phyloP scores from a whole-genome alignment of 1,140 invertebrate genomes.

The Macrostomum lignano region DNA sequence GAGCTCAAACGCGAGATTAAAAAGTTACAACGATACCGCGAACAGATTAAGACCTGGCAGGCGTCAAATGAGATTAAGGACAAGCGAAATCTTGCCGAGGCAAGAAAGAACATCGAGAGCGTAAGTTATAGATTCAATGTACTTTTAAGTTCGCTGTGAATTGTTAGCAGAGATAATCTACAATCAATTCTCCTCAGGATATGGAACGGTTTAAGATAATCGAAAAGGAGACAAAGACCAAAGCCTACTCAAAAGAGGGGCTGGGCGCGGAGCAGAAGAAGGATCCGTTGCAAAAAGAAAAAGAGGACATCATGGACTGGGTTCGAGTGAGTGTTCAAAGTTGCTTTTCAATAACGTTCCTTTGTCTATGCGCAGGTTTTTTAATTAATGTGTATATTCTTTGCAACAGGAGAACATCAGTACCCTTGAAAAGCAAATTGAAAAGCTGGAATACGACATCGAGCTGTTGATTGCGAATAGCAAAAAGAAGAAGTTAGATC shows the following conservation, averaged over 20 bases:
- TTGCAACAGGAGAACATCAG: slow-evolving; percentile 23
- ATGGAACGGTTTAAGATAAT: too few relatives aligned
- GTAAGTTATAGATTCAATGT: too few relatives aligned
- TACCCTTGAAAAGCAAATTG: slow-evolving; percentile 42
- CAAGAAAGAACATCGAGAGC: too few relatives aligned
- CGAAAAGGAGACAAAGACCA: slow-evolving; percentile 94
- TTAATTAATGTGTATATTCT: not conserved
- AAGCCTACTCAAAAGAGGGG: slow-evolving; percentile 97
- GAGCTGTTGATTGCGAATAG: slow-evolving; percentile 55
- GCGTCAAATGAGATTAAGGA: too few relatives aligned
- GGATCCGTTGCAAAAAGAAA: slow-evolving; percentile 85
- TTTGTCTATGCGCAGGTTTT: too few relatives aligned
- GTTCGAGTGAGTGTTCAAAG: slow-evolving; percentile 41
- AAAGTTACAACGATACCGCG: too few relatives aligned
- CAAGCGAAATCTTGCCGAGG: too few relatives aligned
- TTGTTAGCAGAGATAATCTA: too few relatives aligned
- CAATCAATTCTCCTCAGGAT: too few relatives aligned
- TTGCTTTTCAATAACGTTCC: not conserved
- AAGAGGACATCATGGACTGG: slow-evolving; percentile 78
- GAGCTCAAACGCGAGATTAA: too few relatives aligned
- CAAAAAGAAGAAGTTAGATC: slow-evolving; percentile 86
- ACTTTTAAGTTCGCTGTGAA: too few relatives aligned
- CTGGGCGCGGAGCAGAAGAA: slow-evolving; percentile 85
- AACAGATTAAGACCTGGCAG: too few relatives aligned
- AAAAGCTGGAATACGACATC: slow-evolving; percentile 86